Percentiles rank a stretch among this genome's conserved stretches.
Conservation (phyloP, 2,888 invertebrate genomes). For the Amorpha juglandis region DNA sequence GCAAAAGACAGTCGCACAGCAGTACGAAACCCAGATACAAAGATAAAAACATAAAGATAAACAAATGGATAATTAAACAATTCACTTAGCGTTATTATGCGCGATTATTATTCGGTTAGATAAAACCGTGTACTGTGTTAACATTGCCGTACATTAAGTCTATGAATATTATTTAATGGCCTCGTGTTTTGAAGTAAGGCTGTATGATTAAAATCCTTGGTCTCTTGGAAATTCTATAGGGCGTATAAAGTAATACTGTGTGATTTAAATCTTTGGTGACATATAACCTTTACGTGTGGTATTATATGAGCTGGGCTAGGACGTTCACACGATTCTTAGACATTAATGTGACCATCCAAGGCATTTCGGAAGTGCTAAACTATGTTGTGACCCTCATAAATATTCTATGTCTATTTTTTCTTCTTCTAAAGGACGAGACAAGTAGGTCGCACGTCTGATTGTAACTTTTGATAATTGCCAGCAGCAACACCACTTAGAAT, state of each 20-base stretch:
- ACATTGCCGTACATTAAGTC: background rate
- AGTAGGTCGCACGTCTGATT: too few relatives aligned
- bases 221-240: background rate
- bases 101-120: conserved; percentile 8
- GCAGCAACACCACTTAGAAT: too few relatives aligned
- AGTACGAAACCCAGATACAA: conserved; percentile 16
- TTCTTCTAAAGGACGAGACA: background rate
- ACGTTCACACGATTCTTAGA: background rate
- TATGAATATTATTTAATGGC: background rate
- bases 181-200: background rate
- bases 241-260: background rate
- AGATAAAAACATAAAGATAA: conserved; percentile 24
- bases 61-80: conserved; percentile 21
- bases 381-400: too few relatives aligned
- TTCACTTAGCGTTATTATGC: conserved; percentile 19
- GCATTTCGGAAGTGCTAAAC: too few relatives aligned
- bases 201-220: background rate
- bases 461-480: too few relatives aligned
- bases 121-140: conserved; percentile 4
- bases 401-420: background rate
- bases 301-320: background rate
- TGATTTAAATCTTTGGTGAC: background rate
- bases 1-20: background rate
- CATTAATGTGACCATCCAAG: too few relatives aligned
- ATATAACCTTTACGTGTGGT: background rate